Conservation (phyloP, 2,113 vertebrate genomes). For the Chrysochloris asiatica region DNA sequence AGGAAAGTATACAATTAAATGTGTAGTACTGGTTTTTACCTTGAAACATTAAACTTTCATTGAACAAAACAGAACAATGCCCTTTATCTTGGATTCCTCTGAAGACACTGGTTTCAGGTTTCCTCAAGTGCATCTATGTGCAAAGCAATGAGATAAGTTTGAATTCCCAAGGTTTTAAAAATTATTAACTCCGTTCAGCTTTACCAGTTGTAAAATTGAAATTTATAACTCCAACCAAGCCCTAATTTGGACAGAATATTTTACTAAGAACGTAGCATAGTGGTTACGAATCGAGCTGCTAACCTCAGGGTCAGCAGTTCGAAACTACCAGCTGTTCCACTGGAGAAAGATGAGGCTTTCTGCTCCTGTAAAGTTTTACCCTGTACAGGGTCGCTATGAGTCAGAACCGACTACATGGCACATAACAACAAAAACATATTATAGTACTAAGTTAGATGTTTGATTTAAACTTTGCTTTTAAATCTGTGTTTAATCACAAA, state of each 20-base stretch:
- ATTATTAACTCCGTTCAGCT: constrained; percentile 66
- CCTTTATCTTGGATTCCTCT: constrained; percentile 54
- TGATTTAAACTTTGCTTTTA: constrained; percentile 54
- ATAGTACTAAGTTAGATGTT: constrained; percentile 17
- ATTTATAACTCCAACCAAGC: not conserved
- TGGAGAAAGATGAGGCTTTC: no score
- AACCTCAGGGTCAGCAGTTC: no score
- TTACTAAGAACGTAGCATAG: constrained; percentile 45
- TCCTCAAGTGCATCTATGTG: constrained; percentile 68
- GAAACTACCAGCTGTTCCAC: no score
- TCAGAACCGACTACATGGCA: no score
- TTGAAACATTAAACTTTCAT: constrained; percentile 21
- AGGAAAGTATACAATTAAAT: constrained; percentile 41
- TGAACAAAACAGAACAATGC: constrained; percentile 55
- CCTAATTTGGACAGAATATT: constrained; percentile 47
- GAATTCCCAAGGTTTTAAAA: constrained; percentile 67
- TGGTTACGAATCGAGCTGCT: no score
- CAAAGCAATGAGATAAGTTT: constrained; percentile 46
- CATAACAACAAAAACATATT: no score
- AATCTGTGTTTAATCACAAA: constrained; percentile 51
- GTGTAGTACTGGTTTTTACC: not conserved
- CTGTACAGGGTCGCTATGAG: no score
- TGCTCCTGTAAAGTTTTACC: no score
- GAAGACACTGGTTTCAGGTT: not conserved
- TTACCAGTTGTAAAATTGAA: constrained; percentile 48